Percentiles rank a stretch among this genome's conserved stretches.
phyloP scores from a whole-genome alignment of 2,113 vertebrate species.

The Capreolus pygargus region DNA sequence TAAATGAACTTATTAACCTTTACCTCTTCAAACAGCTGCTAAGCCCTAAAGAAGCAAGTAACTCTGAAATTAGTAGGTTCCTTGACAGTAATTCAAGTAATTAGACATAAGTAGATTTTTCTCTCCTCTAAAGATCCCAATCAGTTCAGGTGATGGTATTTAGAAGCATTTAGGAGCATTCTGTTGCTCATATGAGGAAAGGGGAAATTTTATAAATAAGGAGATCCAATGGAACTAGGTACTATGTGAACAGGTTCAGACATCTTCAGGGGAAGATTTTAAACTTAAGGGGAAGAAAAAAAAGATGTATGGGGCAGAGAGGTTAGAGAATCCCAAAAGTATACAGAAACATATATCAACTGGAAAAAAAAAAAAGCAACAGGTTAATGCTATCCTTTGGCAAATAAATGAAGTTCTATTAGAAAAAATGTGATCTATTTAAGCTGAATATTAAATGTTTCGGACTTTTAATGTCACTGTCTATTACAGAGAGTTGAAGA shows the following conservation, averaged over 20 bases:
- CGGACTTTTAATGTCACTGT: not conserved
- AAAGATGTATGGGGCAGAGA: rapidly evolving
- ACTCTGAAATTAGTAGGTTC: not conserved
- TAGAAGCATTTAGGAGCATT: not conserved
- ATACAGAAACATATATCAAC: not conserved
- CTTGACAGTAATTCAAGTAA: not conserved
- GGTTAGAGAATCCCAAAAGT: not conserved
- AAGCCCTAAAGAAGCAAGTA: not conserved
- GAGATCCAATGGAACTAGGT: not conserved
- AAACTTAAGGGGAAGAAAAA: not conserved
- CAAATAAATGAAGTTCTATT: not conserved
- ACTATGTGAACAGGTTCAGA: not conserved
- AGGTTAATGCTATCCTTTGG: not conserved
- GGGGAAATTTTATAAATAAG: not conserved
- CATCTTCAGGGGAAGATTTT: not conserved
- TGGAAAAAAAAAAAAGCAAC: not conserved
- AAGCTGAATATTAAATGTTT: not conserved
- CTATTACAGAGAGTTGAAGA: not conserved
- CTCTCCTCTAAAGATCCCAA: not conserved
- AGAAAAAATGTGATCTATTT: not conserved
- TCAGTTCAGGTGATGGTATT: constrained; percentile 11
- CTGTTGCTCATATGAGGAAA: not conserved
- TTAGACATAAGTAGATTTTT: not conserved
- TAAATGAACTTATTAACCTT: not conserved
- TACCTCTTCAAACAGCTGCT: not conserved